Percentiles rank a stretch among this genome's conserved stretches.
Conservation (phyloP, 1,140 invertebrate species). For the Drosophila pallidifrons region DNA sequence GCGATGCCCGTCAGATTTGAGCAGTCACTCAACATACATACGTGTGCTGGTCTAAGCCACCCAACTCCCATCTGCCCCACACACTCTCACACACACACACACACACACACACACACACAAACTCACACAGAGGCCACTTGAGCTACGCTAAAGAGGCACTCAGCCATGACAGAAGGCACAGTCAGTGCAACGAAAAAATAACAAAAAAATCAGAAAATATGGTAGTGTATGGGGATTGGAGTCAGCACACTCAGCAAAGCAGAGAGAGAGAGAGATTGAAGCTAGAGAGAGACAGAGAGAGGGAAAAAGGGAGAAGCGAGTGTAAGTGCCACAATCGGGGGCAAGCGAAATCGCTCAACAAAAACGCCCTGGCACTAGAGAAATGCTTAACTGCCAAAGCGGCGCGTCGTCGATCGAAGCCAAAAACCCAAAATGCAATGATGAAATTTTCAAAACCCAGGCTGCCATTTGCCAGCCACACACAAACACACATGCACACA, state of each 20-base stretch:
- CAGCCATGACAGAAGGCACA: slow-evolving; percentile 52
- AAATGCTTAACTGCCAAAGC: slow-evolving; percentile 52
- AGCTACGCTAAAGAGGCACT: slow-evolving; percentile 67
- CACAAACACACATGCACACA: slow-evolving; percentile 23
- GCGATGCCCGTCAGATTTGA: slow-evolving; percentile 66
- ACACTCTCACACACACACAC: background rate
- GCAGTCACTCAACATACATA: slow-evolving; percentile 60
- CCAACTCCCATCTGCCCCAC: background rate
- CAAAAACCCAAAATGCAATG: slow-evolving; percentile 52
- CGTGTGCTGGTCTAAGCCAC: slow-evolving; percentile 9
- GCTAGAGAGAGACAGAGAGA: background rate
- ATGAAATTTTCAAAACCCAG: slow-evolving; percentile 47
- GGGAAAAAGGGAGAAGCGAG: slow-evolving; percentile 40
- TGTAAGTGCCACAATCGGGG: slow-evolving; percentile 55
- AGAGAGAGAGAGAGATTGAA: background rate
- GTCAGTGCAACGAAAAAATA: slow-evolving; percentile 30
- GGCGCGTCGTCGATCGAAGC: slow-evolving; percentile 50
- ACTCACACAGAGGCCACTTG: slow-evolving; percentile 38
- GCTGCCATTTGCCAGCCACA: slow-evolving; percentile 50
- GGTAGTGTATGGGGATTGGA: background rate
- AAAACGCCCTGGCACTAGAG: slow-evolving; percentile 45
- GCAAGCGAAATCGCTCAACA: slow-evolving; percentile 56
- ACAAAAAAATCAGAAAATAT: slow-evolving; percentile 9
- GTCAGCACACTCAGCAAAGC: too few species aligned
- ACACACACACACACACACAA: slow-evolving; percentile 1